Conservation (phyloP, 2,888 invertebrate species). For the Choristoneura rosaceana region DNA sequence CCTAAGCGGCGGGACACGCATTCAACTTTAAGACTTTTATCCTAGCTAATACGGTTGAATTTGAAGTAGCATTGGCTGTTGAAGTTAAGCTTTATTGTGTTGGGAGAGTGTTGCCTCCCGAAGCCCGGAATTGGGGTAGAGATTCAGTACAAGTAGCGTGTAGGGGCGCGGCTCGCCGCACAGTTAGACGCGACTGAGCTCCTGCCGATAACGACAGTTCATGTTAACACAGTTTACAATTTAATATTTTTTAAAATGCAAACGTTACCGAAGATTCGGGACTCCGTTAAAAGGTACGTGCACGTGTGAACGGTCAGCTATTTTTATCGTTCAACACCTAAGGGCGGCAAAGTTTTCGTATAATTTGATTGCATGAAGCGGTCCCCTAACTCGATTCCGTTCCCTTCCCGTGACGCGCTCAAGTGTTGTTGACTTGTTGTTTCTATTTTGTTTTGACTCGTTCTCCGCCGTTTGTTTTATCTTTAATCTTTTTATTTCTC, state of each 20-base stretch:
- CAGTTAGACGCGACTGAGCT: conserved; percentile 84
- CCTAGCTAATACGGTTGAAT: conserved; percentile 47
- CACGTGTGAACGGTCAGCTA: conserved; percentile 63
- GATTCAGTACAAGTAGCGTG: conserved; percentile 85
- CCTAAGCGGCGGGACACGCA: conserved; percentile 51
- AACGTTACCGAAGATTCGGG: conserved; percentile 36
- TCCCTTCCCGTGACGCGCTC: conserved; percentile 71
- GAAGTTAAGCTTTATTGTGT: conserved; percentile 56
- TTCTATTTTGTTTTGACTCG: conserved; percentile 73
- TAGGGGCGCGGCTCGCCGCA: conserved; percentile 85
- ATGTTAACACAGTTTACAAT: conserved; percentile 63
- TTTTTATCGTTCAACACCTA: conserved; percentile 36
- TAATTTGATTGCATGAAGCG: conserved; percentile 73
- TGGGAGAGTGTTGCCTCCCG: conserved; percentile 67
- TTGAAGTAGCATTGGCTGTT: conserved; percentile 41
- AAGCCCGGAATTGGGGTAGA: conserved; percentile 84
- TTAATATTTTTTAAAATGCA: conserved; percentile 55
- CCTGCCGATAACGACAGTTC: conserved; percentile 76
- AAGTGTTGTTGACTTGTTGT: conserved; percentile 80
- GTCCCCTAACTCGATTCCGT: conserved; percentile 68
- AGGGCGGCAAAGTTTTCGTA: conserved; percentile 53
- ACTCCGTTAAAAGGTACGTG: conserved; percentile 35
- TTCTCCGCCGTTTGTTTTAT: conserved; percentile 57
- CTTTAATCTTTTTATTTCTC: conserved; percentile 48
- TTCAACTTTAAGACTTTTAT: conserved; percentile 49